Evolutionary conservation across 2,797 vertebrate genomes (phyloP).

Genomic region (Triplophysa bombifrons): DNA sequence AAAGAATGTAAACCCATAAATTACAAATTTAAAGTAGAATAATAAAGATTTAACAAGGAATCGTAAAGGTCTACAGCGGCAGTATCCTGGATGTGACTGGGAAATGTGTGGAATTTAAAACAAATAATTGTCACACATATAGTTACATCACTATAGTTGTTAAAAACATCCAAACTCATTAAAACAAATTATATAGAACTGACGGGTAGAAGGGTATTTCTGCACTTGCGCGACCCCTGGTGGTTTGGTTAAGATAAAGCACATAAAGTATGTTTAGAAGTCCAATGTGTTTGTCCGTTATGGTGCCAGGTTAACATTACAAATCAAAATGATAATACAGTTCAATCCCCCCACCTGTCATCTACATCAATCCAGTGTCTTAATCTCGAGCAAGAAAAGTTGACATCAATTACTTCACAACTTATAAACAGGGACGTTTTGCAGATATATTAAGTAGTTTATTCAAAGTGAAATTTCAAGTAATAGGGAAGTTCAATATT

Average conservation of each 20-base stretch:
- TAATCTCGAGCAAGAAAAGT: background rate
- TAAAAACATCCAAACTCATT: background rate
- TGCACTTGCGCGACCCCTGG: slow-evolving; percentile 36
- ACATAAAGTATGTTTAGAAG: background rate
- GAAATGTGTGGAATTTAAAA: too few relatives aligned
- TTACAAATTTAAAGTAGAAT: too few relatives aligned
- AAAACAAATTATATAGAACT: background rate
- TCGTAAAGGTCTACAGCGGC: too few relatives aligned
- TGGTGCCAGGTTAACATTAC: background rate
- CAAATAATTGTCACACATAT: too few relatives aligned
- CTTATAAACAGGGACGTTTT: background rate
- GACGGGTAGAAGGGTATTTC: background rate
- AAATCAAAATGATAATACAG: background rate
- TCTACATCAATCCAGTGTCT: background rate
- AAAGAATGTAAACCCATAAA: too few relatives aligned
- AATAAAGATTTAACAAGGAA: too few relatives aligned
- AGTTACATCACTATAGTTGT: too few relatives aligned
- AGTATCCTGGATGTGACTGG: background rate
- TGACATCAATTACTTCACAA: background rate
- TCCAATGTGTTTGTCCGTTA: too few relatives aligned
- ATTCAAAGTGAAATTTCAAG: background rate
- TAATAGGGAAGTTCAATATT: background rate
- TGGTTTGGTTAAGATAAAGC: slow-evolving; percentile 14
- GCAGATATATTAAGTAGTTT: background rate
- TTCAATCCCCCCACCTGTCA: background rate